phyloP scores from a whole-genome alignment of 2,113 vertebrate species.

The Accipiter virgatus region DNA sequence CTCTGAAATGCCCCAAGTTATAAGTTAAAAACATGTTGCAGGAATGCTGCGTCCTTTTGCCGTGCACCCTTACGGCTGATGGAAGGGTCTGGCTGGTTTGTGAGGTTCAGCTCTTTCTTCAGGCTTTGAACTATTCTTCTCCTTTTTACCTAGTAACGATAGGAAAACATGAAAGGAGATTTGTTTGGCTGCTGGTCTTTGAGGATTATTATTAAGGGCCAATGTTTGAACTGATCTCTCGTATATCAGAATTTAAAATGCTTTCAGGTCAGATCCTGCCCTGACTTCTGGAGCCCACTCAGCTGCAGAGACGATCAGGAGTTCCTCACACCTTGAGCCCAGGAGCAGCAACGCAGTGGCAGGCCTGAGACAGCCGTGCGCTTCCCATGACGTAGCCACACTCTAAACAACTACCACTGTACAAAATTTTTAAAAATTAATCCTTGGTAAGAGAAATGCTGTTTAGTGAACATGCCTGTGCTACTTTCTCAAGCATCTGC shows the following conservation, averaged over 20 bases:
- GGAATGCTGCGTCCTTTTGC: neutral
- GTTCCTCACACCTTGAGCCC: neutral
- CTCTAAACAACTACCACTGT: neutral
- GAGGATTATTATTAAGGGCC: neutral
- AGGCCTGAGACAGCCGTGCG: neutral
- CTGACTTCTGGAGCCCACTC: neutral
- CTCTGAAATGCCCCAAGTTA: neutral
- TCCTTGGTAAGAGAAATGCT: neutral
- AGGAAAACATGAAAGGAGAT: neutral
- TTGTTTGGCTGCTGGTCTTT: neutral
- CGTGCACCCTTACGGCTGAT: neutral
- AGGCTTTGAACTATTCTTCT: conserved; percentile 37
- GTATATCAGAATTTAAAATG: neutral
- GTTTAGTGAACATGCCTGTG: neutral
- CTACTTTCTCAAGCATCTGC: neutral
- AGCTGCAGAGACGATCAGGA: neutral
- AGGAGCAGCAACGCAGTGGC: neutral
- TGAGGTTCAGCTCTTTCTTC: conserved; percentile 38
- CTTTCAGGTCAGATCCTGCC: neutral
- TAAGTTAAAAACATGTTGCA: neutral
- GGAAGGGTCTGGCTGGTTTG: neutral
- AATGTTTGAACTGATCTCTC: neutral
- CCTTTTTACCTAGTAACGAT: conserved; percentile 36
- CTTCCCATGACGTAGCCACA: neutral
- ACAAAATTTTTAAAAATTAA: neutral